Evolutionary conservation across 2,113 vertebrate species (phyloP), one percentile per base, ranked within the genome.

Genomic region (Illadopsis cleaveri): DNA sequence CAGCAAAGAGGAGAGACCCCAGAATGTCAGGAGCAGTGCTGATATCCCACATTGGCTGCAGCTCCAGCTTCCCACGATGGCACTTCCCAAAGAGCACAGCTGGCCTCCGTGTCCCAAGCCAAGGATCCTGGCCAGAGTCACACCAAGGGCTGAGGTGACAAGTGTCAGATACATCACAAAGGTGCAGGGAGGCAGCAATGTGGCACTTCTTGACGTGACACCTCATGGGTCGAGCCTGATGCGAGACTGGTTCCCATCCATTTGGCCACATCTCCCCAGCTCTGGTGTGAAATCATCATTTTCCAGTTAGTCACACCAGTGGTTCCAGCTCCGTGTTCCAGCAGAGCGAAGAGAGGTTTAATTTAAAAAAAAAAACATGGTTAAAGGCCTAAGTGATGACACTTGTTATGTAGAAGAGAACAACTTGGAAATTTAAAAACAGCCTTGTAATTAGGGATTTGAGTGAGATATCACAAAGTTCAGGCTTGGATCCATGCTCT

Each of bases 241-340:
- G 82, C 14, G 10, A 65, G 61, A 9, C 62, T 13, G 30, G 79
- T 79, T 68, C 5, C 1, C 13, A 24, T 8, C 91, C 95, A 64
- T 96, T 93, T 95, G 96, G 95, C 77, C 68, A n/a, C 69, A 5
- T 81, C 68, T 83, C 60, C 72, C 51, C 22, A 12, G 71, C 72
- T 83, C 38, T 50, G 76, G 86, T 86, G 80, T 60, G 72, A 94
- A 96, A 86, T 75, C 35, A 4, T 35, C 23, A 40, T 90, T 91
- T 94, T 86, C 62, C 82, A 57, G 31, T 76, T 31, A 61, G 68
- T 93, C 72, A 90, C 80, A 24, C 62, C 7, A 10, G 53, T 5
- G 30, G 27, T 71, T 90, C 68, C 86, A 89, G 80, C 44, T 69
- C 73, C 0, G 0, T 8, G 35, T 23, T 93, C 88, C 96, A 90